Conservation (phyloP, 2,888 invertebrate genomes). For the Bibio marci region DNA sequence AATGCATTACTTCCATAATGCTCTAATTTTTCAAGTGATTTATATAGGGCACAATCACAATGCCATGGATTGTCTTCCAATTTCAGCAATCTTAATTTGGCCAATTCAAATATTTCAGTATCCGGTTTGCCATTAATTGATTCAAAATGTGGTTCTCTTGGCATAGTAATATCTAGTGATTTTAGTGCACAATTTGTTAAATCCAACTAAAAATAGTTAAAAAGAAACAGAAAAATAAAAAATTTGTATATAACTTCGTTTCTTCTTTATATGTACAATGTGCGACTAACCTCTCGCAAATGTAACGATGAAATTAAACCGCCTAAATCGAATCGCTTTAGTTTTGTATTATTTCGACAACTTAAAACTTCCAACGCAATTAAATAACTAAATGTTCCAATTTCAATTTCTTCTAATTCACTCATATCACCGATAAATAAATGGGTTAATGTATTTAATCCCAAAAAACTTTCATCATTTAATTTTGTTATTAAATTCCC, state of each 20-base stretch:
- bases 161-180: constrained; percentile 18
- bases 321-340: constrained; percentile 38
- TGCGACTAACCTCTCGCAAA: constrained; percentile 17
- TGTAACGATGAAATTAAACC: constrained; percentile 24
- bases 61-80: constrained; percentile 46
- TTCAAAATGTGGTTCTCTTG: not conserved
- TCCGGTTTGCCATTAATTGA: not conserved
- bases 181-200: constrained; percentile 42
- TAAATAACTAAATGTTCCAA: constrained; percentile 35
- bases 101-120: constrained; percentile 14
- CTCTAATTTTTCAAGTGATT: constrained; percentile 18
- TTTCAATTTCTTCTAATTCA: constrained; percentile 35
- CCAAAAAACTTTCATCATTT: constrained; percentile 39
- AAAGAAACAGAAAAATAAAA: no score
- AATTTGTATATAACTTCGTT: not conserved
- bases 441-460: constrained; percentile 34
- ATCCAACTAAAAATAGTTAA: constrained; percentile 32
- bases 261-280: not conserved
- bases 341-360: constrained; percentile 34
- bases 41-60: constrained; percentile 37
- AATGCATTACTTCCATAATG: constrained; percentile 4
- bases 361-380: constrained; percentile 26
- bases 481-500: constrained; percentile 41
- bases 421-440: constrained; percentile 43
- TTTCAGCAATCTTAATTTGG: constrained; percentile 34